Conservation (phyloP, 2,113 vertebrate species). For the cat (Felis catus) region DNA sequence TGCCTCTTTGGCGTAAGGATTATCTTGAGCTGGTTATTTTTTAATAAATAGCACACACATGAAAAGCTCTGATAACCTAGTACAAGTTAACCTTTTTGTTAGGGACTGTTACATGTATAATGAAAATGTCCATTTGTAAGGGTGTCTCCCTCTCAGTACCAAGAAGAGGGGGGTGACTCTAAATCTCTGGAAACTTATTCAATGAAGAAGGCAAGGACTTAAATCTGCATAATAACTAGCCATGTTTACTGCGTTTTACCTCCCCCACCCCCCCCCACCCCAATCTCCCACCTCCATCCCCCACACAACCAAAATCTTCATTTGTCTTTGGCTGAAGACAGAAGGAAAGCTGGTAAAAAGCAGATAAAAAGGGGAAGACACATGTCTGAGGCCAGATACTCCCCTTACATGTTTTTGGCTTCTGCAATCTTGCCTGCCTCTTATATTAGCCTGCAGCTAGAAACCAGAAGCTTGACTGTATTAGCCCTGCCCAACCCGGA, state of each 20-base stretch:
- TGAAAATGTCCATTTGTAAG: background rate
- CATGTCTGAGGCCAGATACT: no score
- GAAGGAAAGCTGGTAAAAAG: no score
- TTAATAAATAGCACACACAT: background rate
- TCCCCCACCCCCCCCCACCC: no score
- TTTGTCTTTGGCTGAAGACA: background rate
- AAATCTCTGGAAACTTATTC: background rate
- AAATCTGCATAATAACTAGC: background rate
- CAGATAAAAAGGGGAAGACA: no score
- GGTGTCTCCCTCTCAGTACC: background rate
- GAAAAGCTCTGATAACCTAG: background rate
- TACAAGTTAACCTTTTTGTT: background rate
- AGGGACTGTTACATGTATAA: background rate
- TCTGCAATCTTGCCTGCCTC: no score
- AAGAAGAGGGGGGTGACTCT: background rate
- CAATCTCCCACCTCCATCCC: background rate
- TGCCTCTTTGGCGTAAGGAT: background rate
- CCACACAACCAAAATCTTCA: background rate
- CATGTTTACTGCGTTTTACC: no score
- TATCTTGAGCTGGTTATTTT: background rate
- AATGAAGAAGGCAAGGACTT: background rate
- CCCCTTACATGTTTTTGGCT: no score
- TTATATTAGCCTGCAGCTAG: no score
- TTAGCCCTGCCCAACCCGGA: no score
- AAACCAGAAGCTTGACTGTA: no score